A percentile compares a stretch with the other conserved stretches of the same genome.
Evolutionary conservation across 2,888 invertebrate genomes (phyloP).

Genomic region (Parnassius orleans): DNA sequence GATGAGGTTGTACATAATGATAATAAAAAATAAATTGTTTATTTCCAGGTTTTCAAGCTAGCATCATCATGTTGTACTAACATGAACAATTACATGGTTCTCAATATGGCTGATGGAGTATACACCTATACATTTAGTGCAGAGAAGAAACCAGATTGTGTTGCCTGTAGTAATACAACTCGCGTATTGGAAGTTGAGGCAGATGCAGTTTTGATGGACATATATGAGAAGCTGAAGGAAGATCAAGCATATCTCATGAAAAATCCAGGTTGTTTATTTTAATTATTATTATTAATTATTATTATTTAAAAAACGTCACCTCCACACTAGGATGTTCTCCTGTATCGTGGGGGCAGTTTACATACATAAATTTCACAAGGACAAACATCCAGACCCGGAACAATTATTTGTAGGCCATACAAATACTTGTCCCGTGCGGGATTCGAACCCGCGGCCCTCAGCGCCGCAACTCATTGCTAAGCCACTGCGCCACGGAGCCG

Average conservation of each 20-base stretch:
- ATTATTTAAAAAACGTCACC: too few species aligned
- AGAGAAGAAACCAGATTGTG: constrained; percentile 91
- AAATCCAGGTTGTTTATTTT: constrained; percentile 83
- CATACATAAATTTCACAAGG: too few species aligned
- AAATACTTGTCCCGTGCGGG: too few species aligned
- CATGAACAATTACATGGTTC: constrained; percentile 97
- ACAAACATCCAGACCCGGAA: too few species aligned
- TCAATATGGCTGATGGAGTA: constrained; percentile 97
- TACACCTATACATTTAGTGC: constrained; percentile 97
- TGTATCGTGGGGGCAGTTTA: too few species aligned
- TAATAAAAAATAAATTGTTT: neutral
- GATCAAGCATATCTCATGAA: constrained; percentile 92
- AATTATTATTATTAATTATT: too few species aligned
- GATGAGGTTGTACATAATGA: too few species aligned
- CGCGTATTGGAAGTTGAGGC: constrained; percentile 82
- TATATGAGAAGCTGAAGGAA: constrained; percentile 90
- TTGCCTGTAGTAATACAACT: constrained; percentile 91
- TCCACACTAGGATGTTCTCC: too few species aligned
- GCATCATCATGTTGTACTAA: constrained; percentile 95
- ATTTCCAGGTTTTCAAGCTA: constrained; percentile 91
- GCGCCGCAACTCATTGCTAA: too few species aligned
- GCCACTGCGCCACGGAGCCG: too few species aligned
- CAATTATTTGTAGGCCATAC: too few species aligned
- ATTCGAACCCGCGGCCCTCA: too few species aligned
- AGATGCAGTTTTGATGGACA: constrained; percentile 85